Base-by-base conservation (phyloP, 30 jellyfish, hydroid and myxozoan species). In the Aurelia sp. region DNA sequence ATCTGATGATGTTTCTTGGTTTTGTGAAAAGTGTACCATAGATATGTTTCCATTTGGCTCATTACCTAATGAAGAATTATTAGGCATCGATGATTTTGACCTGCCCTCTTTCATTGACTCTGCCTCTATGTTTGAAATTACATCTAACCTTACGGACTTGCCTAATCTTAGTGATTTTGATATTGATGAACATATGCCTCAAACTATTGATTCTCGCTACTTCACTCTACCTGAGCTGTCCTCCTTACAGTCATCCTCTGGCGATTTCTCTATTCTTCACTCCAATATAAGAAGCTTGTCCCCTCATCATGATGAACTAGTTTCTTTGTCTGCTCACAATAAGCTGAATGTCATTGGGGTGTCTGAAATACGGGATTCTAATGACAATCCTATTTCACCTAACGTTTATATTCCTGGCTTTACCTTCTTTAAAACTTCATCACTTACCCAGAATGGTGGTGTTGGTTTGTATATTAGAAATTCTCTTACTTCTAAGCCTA, bases 231-330 rank as follows among this genome's bases (percentile, higher is more conserved):
- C 33, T 27, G 33, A 27, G 33, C 33, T 27, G 33, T 27, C 33
- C 22, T 81, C 84, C 63, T 51, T 81, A n/a, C 73, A 41, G 51
- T 63, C 31, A 22, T 81, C 91, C 74, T 81, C 73, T 66, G 6
- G 72, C 16, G 84, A 81, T 58, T 66, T 81, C 70, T 81, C 91
- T 63, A 81, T 81, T 27, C 71, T 81, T 63, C 84, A 81, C 84
- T 31, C 91, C 40, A 64, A 65, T 55, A 81, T 81, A 27, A 81
- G 84, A 64, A 63, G 84, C 63, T 73, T 81, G 8, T 81, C 83
- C 84, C 83, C 47, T 81, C 84, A 81, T 81, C 84, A 81, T 81
- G 83, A 81, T 81, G 91, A 81, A 81, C 67, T 81, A 81, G 84
- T 81, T 31, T 64, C 91, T 1, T 38, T 81, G 67, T 65, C 91